Evolutionary conservation across 2,113 vertebrate species (phyloP).

Genomic region (Sander vitreus): DNA sequence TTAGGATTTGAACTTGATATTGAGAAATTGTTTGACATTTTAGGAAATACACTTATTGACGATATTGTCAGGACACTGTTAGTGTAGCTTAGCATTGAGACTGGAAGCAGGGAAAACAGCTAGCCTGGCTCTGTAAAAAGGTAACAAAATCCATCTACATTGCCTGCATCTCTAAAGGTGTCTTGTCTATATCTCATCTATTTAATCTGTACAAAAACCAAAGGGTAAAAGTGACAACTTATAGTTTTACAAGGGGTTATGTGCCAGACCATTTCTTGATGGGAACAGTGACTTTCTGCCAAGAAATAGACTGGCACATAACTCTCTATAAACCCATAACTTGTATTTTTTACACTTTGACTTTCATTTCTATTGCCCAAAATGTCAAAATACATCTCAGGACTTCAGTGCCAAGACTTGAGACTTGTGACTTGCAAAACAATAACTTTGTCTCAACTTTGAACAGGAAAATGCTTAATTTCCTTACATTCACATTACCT

Average conservation of each 20-base stretch:
- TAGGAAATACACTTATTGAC: not conserved
- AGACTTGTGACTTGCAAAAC: conserved; percentile 18
- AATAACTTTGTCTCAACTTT: conserved; percentile 9
- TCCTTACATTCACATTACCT: conserved; percentile 58
- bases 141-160: not conserved
- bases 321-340: not conserved
- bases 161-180: not conserved
- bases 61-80: not conserved
- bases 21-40: not conserved
- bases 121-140: not conserved
- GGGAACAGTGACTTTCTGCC: not conserved
- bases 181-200: not conserved
- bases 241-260: not conserved
- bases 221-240: not conserved
- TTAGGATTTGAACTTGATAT: not conserved
- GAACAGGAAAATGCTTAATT: conserved; percentile 42
- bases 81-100: conserved; percentile 9
- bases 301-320: conserved; percentile 8
- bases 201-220: not conserved
- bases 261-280: not conserved
- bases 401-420: not conserved
- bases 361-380: not conserved
- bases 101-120: not conserved
- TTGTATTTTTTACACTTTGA: not conserved
- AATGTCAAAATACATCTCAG: conserved; percentile 1